Conservation (phyloP, 1,140 invertebrate species). For the Lethrus apterus region DNA sequence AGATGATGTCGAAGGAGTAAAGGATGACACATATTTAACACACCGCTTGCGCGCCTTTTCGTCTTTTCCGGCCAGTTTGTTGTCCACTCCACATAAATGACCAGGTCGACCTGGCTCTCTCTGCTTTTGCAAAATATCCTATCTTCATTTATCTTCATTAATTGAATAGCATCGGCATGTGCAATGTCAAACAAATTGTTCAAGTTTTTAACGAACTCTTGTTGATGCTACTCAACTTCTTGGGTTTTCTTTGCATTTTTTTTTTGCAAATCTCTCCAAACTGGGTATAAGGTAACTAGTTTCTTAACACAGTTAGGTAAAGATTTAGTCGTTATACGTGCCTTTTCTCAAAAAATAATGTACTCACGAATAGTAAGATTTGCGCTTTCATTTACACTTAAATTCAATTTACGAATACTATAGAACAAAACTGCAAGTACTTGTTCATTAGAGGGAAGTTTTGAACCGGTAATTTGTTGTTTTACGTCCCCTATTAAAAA, state of each 20-base stretch:
- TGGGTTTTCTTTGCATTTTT: conserved; percentile 24
- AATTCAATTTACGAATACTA: too few relatives aligned
- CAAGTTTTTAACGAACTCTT: conserved; percentile 21
- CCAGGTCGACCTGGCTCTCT: conserved; percentile 25
- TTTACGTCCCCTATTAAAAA: too few relatives aligned
- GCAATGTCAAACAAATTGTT: too few relatives aligned
- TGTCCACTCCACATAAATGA: conserved; percentile 25
- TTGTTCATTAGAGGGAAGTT: too few relatives aligned
- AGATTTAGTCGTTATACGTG: not conserved
- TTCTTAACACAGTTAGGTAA: not conserved
- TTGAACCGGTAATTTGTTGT: too few relatives aligned
- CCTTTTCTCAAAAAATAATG: not conserved
- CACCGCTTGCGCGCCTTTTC: conserved; percentile 6
- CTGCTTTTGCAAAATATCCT: too few relatives aligned
- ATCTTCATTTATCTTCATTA: conserved; percentile 27
- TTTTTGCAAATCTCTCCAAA: conserved; percentile 29
- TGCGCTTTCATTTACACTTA: too few relatives aligned
- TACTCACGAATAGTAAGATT: too few relatives aligned
- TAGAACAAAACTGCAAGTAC: too few relatives aligned
- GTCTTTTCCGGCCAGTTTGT: conserved; percentile 28
- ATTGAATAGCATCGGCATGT: conserved; percentile 23
- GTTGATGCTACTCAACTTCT: conserved; percentile 19
- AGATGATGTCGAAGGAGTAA: too few relatives aligned
- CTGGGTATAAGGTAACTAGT: too few relatives aligned
- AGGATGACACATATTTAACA: not conserved